Evolutionary conservation across 2,113 vertebrate species (phyloP).

Genomic region (Acanthochromis polyacanthus): DNA sequence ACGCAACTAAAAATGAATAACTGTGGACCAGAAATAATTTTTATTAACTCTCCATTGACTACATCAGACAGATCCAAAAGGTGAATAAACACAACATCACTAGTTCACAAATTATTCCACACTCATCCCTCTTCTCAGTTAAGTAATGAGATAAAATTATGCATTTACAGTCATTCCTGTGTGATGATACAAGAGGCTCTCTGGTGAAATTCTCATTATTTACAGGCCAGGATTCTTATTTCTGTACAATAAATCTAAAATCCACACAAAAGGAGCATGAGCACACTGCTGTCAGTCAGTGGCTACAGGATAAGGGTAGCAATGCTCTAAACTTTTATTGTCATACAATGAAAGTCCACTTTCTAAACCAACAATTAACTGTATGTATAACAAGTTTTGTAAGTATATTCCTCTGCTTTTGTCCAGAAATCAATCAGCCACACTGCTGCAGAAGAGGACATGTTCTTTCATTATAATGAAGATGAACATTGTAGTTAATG

Average conservation of each 20-base stretch:
- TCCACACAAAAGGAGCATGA: not conserved
- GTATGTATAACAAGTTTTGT: not conserved
- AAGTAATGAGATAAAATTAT: not conserved
- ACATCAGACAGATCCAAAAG: conserved; percentile 27
- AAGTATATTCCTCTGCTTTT: not conserved
- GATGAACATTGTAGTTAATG: too few relatives aligned
- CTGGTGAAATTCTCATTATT: conserved; percentile 22
- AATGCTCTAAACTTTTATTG: not conserved
- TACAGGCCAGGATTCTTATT: conserved; percentile 30
- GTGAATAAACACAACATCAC: conserved; percentile 22
- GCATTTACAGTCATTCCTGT: conserved; percentile 9
- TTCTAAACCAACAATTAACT: not conserved
- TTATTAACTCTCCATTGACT: conserved; percentile 41
- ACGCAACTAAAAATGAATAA: not conserved
- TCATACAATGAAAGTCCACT: conserved; percentile 3
- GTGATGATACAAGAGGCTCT: conserved; percentile 8
- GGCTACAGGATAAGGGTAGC: not conserved
- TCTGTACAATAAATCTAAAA: conserved; percentile 27
- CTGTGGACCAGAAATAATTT: conserved; percentile 29
- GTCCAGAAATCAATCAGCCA: too few relatives aligned
- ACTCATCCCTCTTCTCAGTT: not conserved
- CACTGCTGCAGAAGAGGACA: too few relatives aligned
- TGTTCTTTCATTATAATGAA: too few relatives aligned
- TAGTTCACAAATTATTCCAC: conserved; percentile 6
- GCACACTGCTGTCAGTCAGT: not conserved